Evolutionary conservation across 1,140 invertebrate genomes (phyloP), one percentile per base, ranked within the genome.

Genomic region (Cotesia glomerata): DNA sequence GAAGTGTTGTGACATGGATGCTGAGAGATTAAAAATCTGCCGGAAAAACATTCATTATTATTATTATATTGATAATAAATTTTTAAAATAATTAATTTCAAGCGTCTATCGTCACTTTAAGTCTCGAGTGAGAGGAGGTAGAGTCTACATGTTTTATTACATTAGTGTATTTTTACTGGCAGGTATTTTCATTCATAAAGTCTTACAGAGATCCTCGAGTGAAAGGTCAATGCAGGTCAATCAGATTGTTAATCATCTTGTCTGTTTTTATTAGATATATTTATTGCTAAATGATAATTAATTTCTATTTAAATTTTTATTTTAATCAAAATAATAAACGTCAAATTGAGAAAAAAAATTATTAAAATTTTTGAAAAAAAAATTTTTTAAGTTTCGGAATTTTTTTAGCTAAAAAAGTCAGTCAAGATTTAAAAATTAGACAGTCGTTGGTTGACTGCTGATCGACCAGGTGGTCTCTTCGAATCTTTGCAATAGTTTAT

Each of bases 361-460:
- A 58, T 58, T 13, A 58, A 58, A 58, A 58, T n/a, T 58, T 58
- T 11, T 58, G 14, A 13, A 16, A 16, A 58, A 58, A n/a, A 58
- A 58, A 16, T n/a, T 26, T 26, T 26, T 26, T 26, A 26, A 26
- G 26, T 26, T 26, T 26, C 59, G 32, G 13, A 39, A 70, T 62
- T 59, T 70, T 36, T 18, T 62, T 16, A 71, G 62, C 26, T 26
- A 26, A 49, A 51, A 65, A 63, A 71, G 70, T 79, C 75, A 73
- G 77, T 78, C 77, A 77, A 77, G 75, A 76, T 77, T 58, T 54
- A 71, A 75, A 72, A 74, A 77, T 73, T 58, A 67, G 71, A 73
- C 51, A 36, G 45, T 72, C 66, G 51, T 69, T 75, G 72, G n/a
- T 45, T 45, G 39, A 64, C 64, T 71, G 61, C 64, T 71, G 64